Percentiles rank a stretch among this genome's conserved stretches.
These are phyloP conservation scores for Seriola aureovittata DNA, from an alignment of 2,113 vertebrate genomes.

Conservation along the genomic window DNA sequence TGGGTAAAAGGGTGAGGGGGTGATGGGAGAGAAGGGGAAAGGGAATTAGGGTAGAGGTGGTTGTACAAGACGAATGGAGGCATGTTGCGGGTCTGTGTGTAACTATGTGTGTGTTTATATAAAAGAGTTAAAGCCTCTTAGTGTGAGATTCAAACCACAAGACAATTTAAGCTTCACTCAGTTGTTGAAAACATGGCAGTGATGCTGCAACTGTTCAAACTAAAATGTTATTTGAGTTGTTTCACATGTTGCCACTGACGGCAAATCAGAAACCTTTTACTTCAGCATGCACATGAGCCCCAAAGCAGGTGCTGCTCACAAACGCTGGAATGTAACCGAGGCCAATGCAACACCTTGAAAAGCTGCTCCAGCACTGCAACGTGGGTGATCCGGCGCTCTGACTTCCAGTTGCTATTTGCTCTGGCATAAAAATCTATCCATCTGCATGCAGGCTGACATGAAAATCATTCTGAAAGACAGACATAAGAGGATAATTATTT, in stretches of 20 bases:
- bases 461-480: conserved; percentile 28
- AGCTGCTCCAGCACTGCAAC: conserved; percentile 5
- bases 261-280: conserved; percentile 6
- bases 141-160: conserved; percentile 35
- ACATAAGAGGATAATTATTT: conserved; percentile 30
- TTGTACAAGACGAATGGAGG: conserved; percentile 2
- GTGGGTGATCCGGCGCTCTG: conserved; percentile 31
- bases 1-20: conserved; percentile 52
- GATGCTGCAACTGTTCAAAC: conserved; percentile 1
- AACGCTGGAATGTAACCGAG: conserved; percentile 16
- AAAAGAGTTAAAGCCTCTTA: conserved; percentile 1
- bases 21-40: conserved; percentile 13
- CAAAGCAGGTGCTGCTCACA: conserved; percentile 33
- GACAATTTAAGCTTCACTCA: conserved; percentile 7
- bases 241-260: not conserved
- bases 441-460: not conserved
- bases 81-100: not conserved
- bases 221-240: not conserved
- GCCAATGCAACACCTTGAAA: conserved; percentile 31
- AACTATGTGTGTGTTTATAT: conserved; percentile 2
- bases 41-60: conserved; percentile 21
- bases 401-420: not conserved
- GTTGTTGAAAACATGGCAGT: conserved; percentile 19
- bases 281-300: not conserved
- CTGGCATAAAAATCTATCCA: not conserved